A percentile compares a stretch with the other conserved stretches of the same genome.
Conservation (phyloP, 2,888 invertebrate genomes). For the Piscicola geometra region DNA sequence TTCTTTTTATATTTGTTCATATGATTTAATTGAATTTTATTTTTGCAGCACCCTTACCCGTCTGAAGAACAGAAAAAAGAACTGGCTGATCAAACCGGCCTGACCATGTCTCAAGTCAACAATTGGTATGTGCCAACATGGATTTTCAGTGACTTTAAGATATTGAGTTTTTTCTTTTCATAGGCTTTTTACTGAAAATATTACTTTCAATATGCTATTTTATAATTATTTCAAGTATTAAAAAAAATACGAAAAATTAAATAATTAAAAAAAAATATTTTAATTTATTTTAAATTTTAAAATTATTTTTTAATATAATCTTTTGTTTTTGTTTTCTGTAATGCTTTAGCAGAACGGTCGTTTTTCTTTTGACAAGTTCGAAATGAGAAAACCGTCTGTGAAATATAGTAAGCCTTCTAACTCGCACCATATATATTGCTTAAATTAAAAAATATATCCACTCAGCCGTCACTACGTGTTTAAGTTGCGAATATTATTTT, state of each 20-base stretch:
- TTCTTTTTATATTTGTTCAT: no score
- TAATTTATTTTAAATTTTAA: background rate
- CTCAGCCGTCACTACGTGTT: slow-evolving; percentile 1
- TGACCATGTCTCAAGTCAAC: slow-evolving; percentile 99
- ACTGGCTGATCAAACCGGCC: slow-evolving; percentile 98
- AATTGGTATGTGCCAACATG: slow-evolving; percentile 82
- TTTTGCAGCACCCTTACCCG: slow-evolving; percentile 95
- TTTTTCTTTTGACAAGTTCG: slow-evolving; percentile 17
- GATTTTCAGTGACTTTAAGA: no score
- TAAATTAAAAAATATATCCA: slow-evolving; percentile 8
- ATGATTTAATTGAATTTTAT: no score
- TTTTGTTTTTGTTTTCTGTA: background rate
- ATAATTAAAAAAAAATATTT: background rate
- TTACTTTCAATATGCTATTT: background rate
- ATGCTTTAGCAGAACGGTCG: background rate
- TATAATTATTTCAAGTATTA: background rate
- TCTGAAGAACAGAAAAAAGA: slow-evolving; percentile 99
- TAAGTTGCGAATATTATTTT: background rate
- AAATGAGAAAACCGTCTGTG: slow-evolving; percentile 12
- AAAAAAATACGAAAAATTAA: no score
- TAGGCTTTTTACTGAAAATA: background rate
- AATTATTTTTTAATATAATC: background rate
- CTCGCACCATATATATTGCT: slow-evolving; percentile 14
- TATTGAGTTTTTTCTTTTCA: background rate
- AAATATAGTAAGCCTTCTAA: slow-evolving; percentile 10